Base-by-base conservation (phyloP, 2,797 vertebrate genomes). In the Micromesistius poutassou region DNA sequence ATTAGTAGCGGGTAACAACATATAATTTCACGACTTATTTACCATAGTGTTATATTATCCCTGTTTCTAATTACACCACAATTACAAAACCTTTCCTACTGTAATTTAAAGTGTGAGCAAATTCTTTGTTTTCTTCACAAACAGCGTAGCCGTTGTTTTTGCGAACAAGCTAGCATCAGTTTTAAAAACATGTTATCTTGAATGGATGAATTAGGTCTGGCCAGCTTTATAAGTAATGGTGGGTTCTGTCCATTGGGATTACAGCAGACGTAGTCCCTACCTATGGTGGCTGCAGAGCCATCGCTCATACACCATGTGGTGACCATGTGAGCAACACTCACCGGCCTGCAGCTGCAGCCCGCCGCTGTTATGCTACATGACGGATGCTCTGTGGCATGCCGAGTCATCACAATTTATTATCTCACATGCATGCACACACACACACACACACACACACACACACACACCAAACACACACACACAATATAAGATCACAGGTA, bases 1-100 rank as follows among this genome's bases (percentile, higher is more conserved):
- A 31, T 71, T 30, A 71, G 68, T 25, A 16, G 72, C 86, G 83
- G 79, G 78, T 81, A 83, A 79, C 84, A 88, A 87, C 87, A 90
- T 84, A 84, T 91, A 77, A 89, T 92, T 90, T 85, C 87, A 81
- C 82, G 88, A 89, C 83, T 77, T 73, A 91, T 92, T 91, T 89
- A 62, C 76, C 78, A 83, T 86, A 82, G 88, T 89, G 85, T 87
- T 78, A 85, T 80, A 85, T 83, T 81, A 82, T 33, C 79, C 82
- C 77, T 36, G 83, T 8, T 3, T 83, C 81, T 90, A 91, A 91
- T 91, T 92, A 89, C 82, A 86, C 83, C 87, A 88, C 88, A 83
- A 88, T 87, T 81, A 85, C 75, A 79, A 83, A 86, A 84, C 80
- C 76, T 73, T 74, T 73, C 40, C 70, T 81, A 78, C 83, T 72